These are phyloP conservation scores for Masnerella sp. DNA, from an alignment of 2,888 invertebrate genomes.

Conservation along the genomic window DNA sequence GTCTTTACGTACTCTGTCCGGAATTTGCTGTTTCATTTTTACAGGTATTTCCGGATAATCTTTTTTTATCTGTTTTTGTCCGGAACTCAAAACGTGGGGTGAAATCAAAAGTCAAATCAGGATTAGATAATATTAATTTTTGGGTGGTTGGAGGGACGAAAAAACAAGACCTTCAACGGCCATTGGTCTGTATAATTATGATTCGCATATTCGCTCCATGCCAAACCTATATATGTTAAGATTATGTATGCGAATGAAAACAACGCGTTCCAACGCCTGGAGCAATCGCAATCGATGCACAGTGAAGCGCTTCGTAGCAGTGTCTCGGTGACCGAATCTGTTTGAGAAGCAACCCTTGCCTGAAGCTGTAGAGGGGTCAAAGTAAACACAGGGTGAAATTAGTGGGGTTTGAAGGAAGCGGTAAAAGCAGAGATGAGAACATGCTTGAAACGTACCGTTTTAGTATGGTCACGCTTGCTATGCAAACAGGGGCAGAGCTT, in stretches of 20 bases:
- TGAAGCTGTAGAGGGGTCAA: slow-evolving; percentile 66
- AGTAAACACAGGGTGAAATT: slow-evolving; percentile 69
- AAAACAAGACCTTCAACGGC: slow-evolving; percentile 6
- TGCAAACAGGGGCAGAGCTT: slow-evolving; percentile 73
- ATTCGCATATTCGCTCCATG: slow-evolving; percentile 10
- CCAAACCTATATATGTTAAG: background rate
- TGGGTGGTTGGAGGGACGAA: too few species aligned
- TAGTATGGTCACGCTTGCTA: slow-evolving; percentile 73
- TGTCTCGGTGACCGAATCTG: slow-evolving; percentile 73
- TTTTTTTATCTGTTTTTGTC: too few species aligned
- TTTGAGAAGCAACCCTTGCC: slow-evolving; percentile 75
- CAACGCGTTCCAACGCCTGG: slow-evolving; percentile 40
- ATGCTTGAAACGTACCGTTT: slow-evolving; percentile 72
- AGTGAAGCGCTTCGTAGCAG: slow-evolving; percentile 46
- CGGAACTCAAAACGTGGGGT: too few species aligned
- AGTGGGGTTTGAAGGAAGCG: slow-evolving; percentile 55
- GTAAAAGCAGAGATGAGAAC: slow-evolving; percentile 58
- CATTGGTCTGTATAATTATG: slow-evolving; percentile 31
- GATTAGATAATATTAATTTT: too few species aligned
- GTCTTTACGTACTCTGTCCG: too few species aligned
- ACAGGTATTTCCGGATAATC: too few species aligned
- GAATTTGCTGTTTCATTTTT: too few species aligned
- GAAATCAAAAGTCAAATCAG: too few species aligned
- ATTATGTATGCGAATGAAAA: slow-evolving; percentile 45
- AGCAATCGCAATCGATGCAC: slow-evolving; percentile 50